These are phyloP conservation scores for Falco berigora DNA, from an alignment of 2,797 vertebrate genomes.

Conservation along the genomic window DNA sequence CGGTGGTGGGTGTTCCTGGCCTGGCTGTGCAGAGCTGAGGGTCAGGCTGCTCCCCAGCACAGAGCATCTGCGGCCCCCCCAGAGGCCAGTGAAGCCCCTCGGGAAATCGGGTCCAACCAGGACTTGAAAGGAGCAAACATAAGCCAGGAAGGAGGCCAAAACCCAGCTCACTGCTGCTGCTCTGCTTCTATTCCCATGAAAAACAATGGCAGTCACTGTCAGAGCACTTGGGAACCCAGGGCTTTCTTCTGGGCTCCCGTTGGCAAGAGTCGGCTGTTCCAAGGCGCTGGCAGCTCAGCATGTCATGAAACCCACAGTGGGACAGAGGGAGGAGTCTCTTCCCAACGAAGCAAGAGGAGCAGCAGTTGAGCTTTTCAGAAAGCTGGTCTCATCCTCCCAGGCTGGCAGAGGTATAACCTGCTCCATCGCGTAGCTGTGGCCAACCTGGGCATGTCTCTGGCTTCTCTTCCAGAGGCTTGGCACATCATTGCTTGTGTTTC, in stretches of 20 bases:
- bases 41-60: background rate
- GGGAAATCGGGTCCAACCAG: background rate
- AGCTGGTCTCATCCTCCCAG: background rate
- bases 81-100: background rate
- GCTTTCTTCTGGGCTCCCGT: background rate
- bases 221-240: background rate
- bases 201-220: slow-evolving; percentile 15
- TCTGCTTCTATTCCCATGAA: slow-evolving; percentile 36
- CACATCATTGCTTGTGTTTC: background rate
- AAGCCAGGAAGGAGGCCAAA: slow-evolving; percentile 27
- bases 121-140: background rate
- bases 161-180: background rate
- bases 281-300: background rate
- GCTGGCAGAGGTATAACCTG: background rate
- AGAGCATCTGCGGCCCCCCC: background rate
- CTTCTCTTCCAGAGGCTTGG: background rate
- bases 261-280: background rate
- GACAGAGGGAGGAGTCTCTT: background rate
- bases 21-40: background rate
- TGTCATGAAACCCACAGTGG: background rate
- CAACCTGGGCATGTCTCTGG: background rate
- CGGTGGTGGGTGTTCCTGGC: background rate
- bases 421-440: background rate
- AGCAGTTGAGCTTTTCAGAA: background rate
- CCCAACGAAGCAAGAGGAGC: background rate